Evolutionary conservation across 2,888 invertebrate genomes (phyloP), one percentile per base, ranked within the genome.

Genomic region (Rhamnusium bicolor): DNA sequence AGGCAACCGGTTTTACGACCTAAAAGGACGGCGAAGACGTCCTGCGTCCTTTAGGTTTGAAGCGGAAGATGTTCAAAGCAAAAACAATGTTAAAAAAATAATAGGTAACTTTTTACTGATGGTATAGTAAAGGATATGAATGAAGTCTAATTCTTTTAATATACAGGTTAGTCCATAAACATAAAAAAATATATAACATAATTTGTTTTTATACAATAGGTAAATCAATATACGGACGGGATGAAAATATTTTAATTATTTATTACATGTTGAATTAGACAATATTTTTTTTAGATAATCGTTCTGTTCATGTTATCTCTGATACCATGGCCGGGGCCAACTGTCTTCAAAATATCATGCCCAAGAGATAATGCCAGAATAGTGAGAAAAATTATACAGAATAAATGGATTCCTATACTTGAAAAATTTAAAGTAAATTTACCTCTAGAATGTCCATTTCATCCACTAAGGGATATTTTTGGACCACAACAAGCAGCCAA

Each of bases 361-460:
- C 95, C 95, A 83, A 92, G 95, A 91, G 95, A 96, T 91, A 95
- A 94, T 90, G 95, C 96, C 81, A 93, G 95, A 85, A 92, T 96
- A 82, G 96, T 96, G 78, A 91, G 95, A 85, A 95, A 95, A 89
- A 93, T 96, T 78, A 93, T 96, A 84, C 94, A 95, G 89, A 95
- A 93, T 91, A 96, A 96, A 93, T 96, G 96, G 96, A 92, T 94
- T 79, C 96, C 97, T 69, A 94, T 96, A 75, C 90, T 97, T 89
- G 95, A 95, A 85, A 94, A 95, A 88, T 96, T 95, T 90, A 94
- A 95, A 89, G 95, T 96, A 6, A 69, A 67, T 29, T 89, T 97
- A 80, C 96, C 96, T 14, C 87, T 96, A 83, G 96, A 96, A 88
- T 97, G 97, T 87, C 97, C 97, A 54, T 94, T 97, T 87, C 96